Conservation (phyloP, 1,140 invertebrate species). For the Lordiphosa clarofinis region DNA sequence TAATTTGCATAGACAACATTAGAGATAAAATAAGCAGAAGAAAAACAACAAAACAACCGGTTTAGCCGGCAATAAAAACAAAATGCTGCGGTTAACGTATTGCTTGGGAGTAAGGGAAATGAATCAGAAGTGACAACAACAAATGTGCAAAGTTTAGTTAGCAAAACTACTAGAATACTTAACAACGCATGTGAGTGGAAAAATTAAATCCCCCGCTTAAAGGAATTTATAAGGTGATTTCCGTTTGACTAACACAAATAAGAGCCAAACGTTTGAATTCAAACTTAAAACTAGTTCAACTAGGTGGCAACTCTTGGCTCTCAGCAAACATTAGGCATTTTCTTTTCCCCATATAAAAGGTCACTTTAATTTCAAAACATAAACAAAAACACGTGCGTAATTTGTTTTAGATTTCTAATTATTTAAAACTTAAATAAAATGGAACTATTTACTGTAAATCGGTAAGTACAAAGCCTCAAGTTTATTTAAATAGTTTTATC, state of each 20-base stretch:
- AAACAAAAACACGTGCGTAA: conserved; percentile 65
- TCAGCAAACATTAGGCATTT: rapidly evolving
- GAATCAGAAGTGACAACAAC: conserved; percentile 15
- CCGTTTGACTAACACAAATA: too few relatives aligned
- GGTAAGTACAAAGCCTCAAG: conserved; percentile 32
- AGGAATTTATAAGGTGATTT: too few relatives aligned
- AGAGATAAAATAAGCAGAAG: conserved; percentile 7
- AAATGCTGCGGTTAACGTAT: neutral
- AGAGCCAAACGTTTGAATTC: too few relatives aligned
- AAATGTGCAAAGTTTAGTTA: too few relatives aligned
- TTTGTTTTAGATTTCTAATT: conserved; percentile 8
- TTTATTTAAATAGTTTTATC: neutral
- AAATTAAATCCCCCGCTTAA: too few relatives aligned
- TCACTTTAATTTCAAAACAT: conserved; percentile 44
- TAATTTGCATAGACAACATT: neutral
- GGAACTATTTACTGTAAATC: conserved; percentile 77
- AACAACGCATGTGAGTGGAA: too few relatives aligned
- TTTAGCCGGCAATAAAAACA: conserved; percentile 19
- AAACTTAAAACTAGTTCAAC: too few relatives aligned
- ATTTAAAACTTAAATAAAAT: conserved; percentile 35
- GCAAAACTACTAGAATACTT: too few relatives aligned
- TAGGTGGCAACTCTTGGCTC: conserved; percentile 4
- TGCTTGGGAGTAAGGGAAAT: neutral
- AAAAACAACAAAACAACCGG: conserved; percentile 41
- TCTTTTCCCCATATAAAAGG: neutral